Percentiles rank a stretch among this genome's conserved stretches.
phyloP scores from a whole-genome alignment of 53 echinoderm and acorn worm species.

The Apostichopus leukothele region DNA sequence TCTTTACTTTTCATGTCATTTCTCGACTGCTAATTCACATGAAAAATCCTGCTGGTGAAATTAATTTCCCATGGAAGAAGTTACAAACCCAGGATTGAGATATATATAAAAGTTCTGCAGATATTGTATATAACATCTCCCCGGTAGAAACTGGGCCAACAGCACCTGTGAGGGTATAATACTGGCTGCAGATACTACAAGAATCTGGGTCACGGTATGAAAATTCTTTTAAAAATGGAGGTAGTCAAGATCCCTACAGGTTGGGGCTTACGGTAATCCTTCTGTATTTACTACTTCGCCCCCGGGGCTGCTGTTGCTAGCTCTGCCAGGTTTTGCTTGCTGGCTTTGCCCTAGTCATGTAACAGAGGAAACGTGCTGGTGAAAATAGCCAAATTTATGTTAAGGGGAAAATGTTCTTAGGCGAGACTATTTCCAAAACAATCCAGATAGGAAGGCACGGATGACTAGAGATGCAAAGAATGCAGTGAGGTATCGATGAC shows the following conservation, averaged over 20 bases:
- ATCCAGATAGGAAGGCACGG: too few species aligned
- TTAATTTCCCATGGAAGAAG: constrained; percentile 3
- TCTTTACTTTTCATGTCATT: not conserved
- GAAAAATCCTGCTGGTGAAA: not conserved
- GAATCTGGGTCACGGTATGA: constrained; percentile 11
- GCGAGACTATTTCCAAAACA: too few species aligned
- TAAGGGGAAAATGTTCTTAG: too few species aligned
- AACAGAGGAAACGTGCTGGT: too few species aligned
- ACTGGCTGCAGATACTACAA: not conserved
- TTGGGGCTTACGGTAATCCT: constrained; percentile 14
- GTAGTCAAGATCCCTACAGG: constrained; percentile 25
- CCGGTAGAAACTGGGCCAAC: not conserved
- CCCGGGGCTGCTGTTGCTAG: too few species aligned
- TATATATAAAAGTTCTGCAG: not conserved
- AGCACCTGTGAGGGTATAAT: not conserved
- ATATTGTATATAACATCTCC: not conserved
- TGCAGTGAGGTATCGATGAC: too few species aligned
- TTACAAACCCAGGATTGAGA: not conserved
- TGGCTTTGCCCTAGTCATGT: too few species aligned
- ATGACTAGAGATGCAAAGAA: too few species aligned
- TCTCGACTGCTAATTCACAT: not conserved
- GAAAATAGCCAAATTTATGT: too few species aligned
- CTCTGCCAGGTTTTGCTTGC: too few species aligned
- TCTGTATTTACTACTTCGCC: not conserved
- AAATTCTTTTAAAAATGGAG: not conserved